Evolutionary conservation across 2,888 invertebrate species (phyloP), one percentile per base, ranked within the genome.

Genomic region (Eustalomyia histrio): DNA sequence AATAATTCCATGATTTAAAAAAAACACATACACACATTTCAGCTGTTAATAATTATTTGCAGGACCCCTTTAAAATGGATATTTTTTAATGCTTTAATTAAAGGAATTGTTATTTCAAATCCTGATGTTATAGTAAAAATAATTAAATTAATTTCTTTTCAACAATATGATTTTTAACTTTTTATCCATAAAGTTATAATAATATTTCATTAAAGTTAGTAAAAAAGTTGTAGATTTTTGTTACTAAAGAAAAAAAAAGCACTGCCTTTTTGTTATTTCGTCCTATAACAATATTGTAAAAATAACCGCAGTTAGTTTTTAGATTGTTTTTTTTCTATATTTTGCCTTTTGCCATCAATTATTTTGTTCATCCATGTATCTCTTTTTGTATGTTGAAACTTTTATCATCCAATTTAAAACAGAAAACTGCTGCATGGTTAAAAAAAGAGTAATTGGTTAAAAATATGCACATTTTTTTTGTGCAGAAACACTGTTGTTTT

Each of bases 1-100:
- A 50, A 35, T 16, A 64, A 64, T 57, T 43, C 43, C 33, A 64
- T 12, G 33, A 64, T 53, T 50, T 50, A 73, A 47, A 43, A 47
- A 55, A 35, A 1, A 63, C 21, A 29, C 29, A 29, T 6, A 1
- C n/a, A n/a, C n/a, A 29, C 29, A 29, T 29, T 29, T 64, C 43
- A 57, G 55, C 55, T 57, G 43, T 16, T 39, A 6, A 7, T 29
- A 6, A 39, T 63, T 29, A 24, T 18, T 71, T 53, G 29, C 1
- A 21, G 60, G n/a, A 50, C 1, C 16, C 21, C 29, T 29, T 29
- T 29, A 6, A 29, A 29, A 29, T 4, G 4, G 29, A 6, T 6
- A n/a, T 29, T 29, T 29, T 29, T 29, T 29, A 29, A 6, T 29
- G 29, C 29, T 29, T 29, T 1, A 29, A 29, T 29, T 29, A 29